Base-by-base conservation (phyloP, 2,888 invertebrate genomes). In the Folsomia candida region DNA sequence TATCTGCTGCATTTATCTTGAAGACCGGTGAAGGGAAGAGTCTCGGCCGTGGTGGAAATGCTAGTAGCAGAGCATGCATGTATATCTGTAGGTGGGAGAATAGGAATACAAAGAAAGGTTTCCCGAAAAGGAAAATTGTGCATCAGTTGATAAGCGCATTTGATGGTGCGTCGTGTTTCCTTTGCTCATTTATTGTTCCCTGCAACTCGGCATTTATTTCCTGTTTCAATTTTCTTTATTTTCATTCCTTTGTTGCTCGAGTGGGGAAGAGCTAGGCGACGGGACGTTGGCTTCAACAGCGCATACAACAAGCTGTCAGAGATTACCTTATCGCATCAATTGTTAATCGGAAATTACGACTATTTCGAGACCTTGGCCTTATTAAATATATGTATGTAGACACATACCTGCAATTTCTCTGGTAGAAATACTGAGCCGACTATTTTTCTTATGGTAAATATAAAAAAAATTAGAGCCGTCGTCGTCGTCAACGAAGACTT, bases 1-100 rank as follows among this genome's bases (percentile, higher is more conserved):
- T 62, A 62, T 62, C 62, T 62, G 9, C n/a, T 3, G 22, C 29
- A 62, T 62, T 62, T 62, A 62, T 62, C 62, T 62, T n/a, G 14
- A 9, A 18, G 26, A 59, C 25, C 2, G 24, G 26, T 59, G 59
- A 27, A 59, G 59, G 18, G 18, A 18, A 27, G 59, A 22, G 59
- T 4, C 18, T 9, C 59, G 54, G 22, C 54, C 22, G 22, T 54
- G n/a, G n/a, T n/a, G n/a, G n/a, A n/a, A n/a, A n/a, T n/a, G n/a
- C n/a, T n/a, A n/a, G n/a, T n/a, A n/a, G n/a, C n/a, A n/a, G n/a
- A n/a, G n/a, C n/a, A n/a, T n/a, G n/a, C n/a, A n/a, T n/a, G n/a
- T n/a, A n/a, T n/a, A n/a, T n/a, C n/a, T n/a, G n/a, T n/a, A n/a
- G n/a, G n/a, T n/a, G n/a, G n/a, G n/a, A n/a, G n/a, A n/a, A n/a